Conservation (phyloP, 1,140 invertebrate species). For the Diabrotica undecimpunctata region DNA sequence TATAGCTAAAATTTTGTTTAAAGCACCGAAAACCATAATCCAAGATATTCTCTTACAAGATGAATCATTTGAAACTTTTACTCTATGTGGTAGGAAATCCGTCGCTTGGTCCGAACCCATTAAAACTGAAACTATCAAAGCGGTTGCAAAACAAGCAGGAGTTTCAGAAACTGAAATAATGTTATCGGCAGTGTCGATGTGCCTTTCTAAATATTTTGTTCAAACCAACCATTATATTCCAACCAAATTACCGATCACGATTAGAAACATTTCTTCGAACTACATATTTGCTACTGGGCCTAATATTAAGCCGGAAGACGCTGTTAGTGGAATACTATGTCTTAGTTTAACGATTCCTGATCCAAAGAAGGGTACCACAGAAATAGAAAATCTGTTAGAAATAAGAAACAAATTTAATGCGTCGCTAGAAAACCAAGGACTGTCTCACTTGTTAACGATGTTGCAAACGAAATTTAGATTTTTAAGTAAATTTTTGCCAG, state of each 20-base stretch:
- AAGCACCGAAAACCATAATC: constrained; percentile 56
- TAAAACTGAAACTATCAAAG: constrained; percentile 48
- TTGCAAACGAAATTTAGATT: constrained; percentile 64
- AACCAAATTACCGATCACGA: constrained; percentile 47
- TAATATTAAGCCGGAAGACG: constrained; percentile 35
- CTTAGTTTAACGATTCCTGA: constrained; percentile 48
- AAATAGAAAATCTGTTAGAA: constrained; percentile 45
- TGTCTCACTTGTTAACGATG: constrained; percentile 65
- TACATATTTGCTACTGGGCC: constrained; percentile 41
- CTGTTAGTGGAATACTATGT: constrained; percentile 49
- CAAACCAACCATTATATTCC: constrained; percentile 51
- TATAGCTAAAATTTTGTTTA: constrained; percentile 53
- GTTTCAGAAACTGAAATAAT: constrained; percentile 67
- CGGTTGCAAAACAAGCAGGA: constrained; percentile 57
- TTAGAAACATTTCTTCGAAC: constrained; percentile 47
- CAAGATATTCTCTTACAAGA: constrained; percentile 55
- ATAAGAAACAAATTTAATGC: constrained; percentile 58
- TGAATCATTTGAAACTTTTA: constrained; percentile 62
- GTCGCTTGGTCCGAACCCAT: constrained; percentile 72
- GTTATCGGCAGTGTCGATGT: constrained; percentile 59
- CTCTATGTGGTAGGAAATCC: constrained; percentile 72
- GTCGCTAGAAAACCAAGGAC: constrained; percentile 60
- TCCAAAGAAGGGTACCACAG: constrained; percentile 43
- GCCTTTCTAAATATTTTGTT: constrained; percentile 61
- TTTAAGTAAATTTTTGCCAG: constrained; percentile 64